phyloP scores from a whole-genome alignment of 1,140 invertebrate species.

The Diploscapter pachys region DNA sequence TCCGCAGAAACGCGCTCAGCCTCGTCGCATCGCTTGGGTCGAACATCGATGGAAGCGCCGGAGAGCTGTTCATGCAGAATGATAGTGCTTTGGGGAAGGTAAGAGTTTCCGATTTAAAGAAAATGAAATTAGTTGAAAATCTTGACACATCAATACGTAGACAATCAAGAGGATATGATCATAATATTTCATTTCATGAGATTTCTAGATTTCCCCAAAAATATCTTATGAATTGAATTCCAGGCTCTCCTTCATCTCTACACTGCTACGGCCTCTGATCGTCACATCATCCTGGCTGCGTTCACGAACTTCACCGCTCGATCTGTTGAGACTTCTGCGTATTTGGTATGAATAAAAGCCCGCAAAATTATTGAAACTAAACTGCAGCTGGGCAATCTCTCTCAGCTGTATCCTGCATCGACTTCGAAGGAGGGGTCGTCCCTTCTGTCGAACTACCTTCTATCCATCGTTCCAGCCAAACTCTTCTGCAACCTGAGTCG shows the following conservation, averaged over 20 bases:
- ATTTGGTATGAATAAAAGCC: conserved; percentile 5
- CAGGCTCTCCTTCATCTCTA: conserved; percentile 30
- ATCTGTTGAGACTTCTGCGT: conserved; percentile 28
- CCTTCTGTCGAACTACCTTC: too few relatives aligned
- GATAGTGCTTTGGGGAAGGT: conserved; percentile 15
- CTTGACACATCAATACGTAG: neutral
- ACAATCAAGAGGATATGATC: too few relatives aligned
- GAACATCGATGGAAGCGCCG: conserved; percentile 25
- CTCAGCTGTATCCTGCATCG: too few relatives aligned
- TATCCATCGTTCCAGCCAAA: neutral
- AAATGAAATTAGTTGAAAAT: neutral
- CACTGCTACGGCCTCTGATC: conserved; percentile 18
- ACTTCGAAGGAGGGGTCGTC: too few relatives aligned
- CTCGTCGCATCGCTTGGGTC: conserved; percentile 9
- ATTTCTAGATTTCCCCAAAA: too few relatives aligned
- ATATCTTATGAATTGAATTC: neutral
- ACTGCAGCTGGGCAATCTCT: neutral
- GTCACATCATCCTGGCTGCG: conserved; percentile 16
- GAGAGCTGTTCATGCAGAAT: conserved; percentile 19
- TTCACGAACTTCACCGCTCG: conserved; percentile 32
- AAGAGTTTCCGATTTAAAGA: neutral
- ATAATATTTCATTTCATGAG: neutral
- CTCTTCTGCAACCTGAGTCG: conserved; percentile 32
- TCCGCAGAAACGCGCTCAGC: conserved; percentile 20
- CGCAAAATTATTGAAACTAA: neutral